These are phyloP conservation scores for Papilio protenor DNA, from an alignment of 2,888 invertebrate genomes.

Conservation along the genomic window DNA sequence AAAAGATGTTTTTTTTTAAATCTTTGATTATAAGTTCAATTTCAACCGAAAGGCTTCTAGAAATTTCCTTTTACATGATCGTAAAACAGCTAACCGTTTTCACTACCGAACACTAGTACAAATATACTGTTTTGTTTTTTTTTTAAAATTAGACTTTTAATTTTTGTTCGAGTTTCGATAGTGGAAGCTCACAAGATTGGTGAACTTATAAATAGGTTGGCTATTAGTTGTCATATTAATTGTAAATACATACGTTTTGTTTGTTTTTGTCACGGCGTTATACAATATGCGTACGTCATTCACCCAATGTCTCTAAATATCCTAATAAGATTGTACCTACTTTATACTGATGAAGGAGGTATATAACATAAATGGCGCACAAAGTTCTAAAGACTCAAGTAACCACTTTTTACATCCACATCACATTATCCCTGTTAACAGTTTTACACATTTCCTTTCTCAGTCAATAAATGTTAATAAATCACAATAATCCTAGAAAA, in stretches of 20 bases:
- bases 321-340: not conserved
- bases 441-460: not conserved
- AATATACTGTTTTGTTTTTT: not conserved
- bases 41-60: too few relatives aligned
- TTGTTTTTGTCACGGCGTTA: not conserved
- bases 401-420: not conserved
- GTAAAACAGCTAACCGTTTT: too few relatives aligned
- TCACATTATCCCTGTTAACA: not conserved
- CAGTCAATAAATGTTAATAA: not conserved
- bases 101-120: too few relatives aligned
- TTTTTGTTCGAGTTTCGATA: not conserved
- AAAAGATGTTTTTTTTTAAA: too few relatives aligned
- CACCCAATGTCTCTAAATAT: not conserved
- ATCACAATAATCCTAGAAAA: not conserved
- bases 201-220: not conserved
- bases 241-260: constrained; percentile 9
- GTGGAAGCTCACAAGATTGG: not conserved
- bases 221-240: not conserved
- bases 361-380: not conserved
- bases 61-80: too few relatives aligned
- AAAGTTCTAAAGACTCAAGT: not conserved
- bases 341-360: not conserved
- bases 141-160: not conserved
- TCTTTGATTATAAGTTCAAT: too few relatives aligned
- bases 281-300: not conserved